These are phyloP conservation scores for Cryptoprocta ferox DNA, from an alignment of 2,797 vertebrate genomes.

Conservation along the genomic window DNA sequence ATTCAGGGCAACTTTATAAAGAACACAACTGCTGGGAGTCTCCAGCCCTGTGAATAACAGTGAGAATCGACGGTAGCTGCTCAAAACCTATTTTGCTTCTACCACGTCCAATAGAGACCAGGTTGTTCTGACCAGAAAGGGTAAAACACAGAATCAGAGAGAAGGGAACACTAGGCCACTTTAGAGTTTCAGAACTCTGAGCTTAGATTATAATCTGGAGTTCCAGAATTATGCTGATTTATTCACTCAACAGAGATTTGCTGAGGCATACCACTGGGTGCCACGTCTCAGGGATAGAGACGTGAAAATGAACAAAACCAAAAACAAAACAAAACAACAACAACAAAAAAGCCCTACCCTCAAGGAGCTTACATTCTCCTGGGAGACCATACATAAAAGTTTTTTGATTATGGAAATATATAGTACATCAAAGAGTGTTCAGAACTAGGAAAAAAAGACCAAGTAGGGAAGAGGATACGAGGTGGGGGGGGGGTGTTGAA, in stretches of 20 bases:
- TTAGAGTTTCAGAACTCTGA: background rate
- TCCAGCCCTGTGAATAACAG: background rate
- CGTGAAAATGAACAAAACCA: background rate
- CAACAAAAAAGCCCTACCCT: background rate
- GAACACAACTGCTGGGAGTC: background rate
- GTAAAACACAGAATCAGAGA: background rate
- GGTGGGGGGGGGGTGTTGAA: background rate
- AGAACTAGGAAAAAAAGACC: background rate
- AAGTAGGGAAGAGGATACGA: background rate
- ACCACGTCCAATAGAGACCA: background rate
- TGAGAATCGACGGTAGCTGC: background rate
- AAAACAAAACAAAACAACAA: background rate
- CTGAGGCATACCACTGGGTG: background rate
- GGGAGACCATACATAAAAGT: background rate
- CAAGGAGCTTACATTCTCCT: background rate
- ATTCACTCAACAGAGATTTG: background rate
- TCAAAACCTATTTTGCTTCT: background rate
- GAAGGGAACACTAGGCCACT: background rate
- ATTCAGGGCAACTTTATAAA: background rate
- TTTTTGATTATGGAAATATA: background rate
- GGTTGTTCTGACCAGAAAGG: background rate
- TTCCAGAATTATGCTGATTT: background rate
- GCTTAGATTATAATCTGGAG: background rate
- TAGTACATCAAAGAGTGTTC: background rate
- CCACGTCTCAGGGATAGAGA: background rate